Base-by-base conservation (phyloP, 2,888 invertebrate species). In the Ophonus ardosiacus region DNA sequence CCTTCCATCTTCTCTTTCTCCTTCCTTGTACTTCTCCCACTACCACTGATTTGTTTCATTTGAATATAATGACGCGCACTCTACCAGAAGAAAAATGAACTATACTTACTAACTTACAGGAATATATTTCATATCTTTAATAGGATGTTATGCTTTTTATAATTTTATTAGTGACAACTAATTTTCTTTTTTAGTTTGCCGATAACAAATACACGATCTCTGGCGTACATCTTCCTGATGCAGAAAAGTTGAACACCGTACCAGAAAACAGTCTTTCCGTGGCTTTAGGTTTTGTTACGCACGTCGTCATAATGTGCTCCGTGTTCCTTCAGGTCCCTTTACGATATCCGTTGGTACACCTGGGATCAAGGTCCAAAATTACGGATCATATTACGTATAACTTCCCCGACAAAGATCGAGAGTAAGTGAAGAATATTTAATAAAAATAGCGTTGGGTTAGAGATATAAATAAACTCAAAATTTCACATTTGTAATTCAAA, bases 221-320 rank as follows among this genome's bases (percentile, higher is more conserved):
- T 88, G 93, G 93, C 86, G 94, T 97, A 71, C 93, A 94, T 89
- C 92, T 97, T 86, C 97, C 96, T 8, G 94, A 95, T 90, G 93
- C 95, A 0, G 94, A 95, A 89, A 91, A 93, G 85, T 92, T 94
- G 31, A 40, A 57, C 43, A 40, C 80, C 10, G 85, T 85, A 86
- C 88, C 90, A 68, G 95, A 96, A 86, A 93, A 93, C 18, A 95
- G 94, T 91, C 92, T 97, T 81, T 94, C 97, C 0, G 97, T 97
- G n/a, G 97, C 97, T 0, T 93, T 98, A 1, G 98, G 98, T 7
- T 96, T 96, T 90, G 96, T 96, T 8, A 96, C 97, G 15, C 98
- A 98, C 89, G 93, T 97, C 15, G 93, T 97, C 0, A 93, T 95
- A 86, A 95, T 98, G 92, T 94, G 97, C 74, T 96, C 97, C 0